Conservation (phyloP, 2,888 invertebrate genomes). For the Eretmocerus hayati region DNA sequence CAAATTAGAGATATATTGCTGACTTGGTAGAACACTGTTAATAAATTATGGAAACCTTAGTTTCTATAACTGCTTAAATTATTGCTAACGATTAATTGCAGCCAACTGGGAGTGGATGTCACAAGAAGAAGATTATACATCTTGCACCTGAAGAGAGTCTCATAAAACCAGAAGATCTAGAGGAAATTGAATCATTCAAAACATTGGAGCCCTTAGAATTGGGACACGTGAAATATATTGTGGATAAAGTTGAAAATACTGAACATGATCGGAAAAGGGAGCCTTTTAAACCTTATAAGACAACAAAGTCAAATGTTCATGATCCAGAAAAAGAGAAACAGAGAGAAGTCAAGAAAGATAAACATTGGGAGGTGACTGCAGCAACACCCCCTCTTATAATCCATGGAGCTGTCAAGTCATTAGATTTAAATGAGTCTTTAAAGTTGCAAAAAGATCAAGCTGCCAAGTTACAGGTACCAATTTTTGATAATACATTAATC, state of each 20-base stretch:
- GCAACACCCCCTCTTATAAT: conserved; percentile 57
- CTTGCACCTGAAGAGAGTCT: conserved; percentile 48
- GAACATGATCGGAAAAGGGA: conserved; percentile 36
- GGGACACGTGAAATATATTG: conserved; percentile 53
- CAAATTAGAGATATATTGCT: too few relatives aligned
- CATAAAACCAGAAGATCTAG: conserved; percentile 51
- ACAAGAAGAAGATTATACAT: conserved; percentile 50
- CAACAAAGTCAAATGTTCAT: conserved; percentile 52
- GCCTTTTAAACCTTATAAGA: conserved; percentile 55
- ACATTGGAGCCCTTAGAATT: conserved; percentile 24
- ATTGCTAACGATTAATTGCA: conserved; percentile 20
- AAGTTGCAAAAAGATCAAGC: conserved; percentile 51
- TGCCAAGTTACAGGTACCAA: conserved; percentile 39
- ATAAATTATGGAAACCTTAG: too few relatives aligned
- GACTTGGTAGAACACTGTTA: too few relatives aligned
- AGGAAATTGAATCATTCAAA: conserved; percentile 44
- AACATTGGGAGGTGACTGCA: conserved; percentile 58
- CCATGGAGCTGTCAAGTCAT: conserved; percentile 51
- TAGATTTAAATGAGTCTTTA: conserved; percentile 54
- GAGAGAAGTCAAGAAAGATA: conserved; percentile 43
- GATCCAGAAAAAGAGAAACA: conserved; percentile 52
- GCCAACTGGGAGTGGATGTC: conserved; percentile 46
- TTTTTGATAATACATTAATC: too few relatives aligned
- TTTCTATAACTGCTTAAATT: conserved; percentile 2
- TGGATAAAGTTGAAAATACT: conserved; percentile 49